A percentile compares a stretch with the other conserved stretches of the same genome.
phyloP scores from a whole-genome alignment of 2,888 invertebrate species.

The Rotaria sp. region DNA sequence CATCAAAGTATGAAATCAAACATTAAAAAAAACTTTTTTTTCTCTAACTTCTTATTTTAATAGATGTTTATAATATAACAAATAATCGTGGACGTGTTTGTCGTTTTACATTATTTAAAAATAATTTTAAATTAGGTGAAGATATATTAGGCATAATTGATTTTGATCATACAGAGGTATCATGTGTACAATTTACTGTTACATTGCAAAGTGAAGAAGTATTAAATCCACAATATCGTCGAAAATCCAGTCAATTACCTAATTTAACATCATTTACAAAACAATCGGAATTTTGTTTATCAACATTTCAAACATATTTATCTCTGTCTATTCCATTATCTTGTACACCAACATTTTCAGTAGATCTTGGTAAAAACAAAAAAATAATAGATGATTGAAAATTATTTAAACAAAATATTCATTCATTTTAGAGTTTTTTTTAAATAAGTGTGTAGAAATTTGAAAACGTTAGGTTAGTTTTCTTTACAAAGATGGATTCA shows the following conservation, averaged over 20 bases:
- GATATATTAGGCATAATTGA: slow-evolving; percentile 93
- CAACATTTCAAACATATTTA: slow-evolving; percentile 72
- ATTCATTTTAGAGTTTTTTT: too few species aligned
- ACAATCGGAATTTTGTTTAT: slow-evolving; percentile 84
- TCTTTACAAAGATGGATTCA: too few species aligned
- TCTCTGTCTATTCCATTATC: slow-evolving; percentile 86
- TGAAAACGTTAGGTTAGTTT: too few species aligned
- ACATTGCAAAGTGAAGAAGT: slow-evolving; percentile 88
- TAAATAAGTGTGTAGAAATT: too few species aligned
- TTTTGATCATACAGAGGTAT: slow-evolving; percentile 78
- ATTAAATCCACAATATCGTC: slow-evolving; percentile 58
- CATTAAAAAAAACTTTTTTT: not conserved
- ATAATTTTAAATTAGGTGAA: slow-evolving; percentile 89
- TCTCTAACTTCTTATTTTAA: slow-evolving; percentile 19
- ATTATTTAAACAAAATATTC: too few species aligned
- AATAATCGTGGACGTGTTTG: slow-evolving; percentile 81
- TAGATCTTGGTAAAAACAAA: slow-evolving; percentile 66
- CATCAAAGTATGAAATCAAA: not conserved
- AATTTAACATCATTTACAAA: slow-evolving; percentile 70
- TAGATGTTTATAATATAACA: slow-evolving; percentile 58
- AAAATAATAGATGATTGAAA: too few species aligned
- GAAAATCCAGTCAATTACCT: slow-evolving; percentile 54
- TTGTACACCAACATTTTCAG: slow-evolving; percentile 87
- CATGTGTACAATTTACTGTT: slow-evolving; percentile 81
- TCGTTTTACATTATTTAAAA: slow-evolving; percentile 84